phyloP scores from a whole-genome alignment of 2,113 vertebrate species.

The Poecile atricapillus region DNA sequence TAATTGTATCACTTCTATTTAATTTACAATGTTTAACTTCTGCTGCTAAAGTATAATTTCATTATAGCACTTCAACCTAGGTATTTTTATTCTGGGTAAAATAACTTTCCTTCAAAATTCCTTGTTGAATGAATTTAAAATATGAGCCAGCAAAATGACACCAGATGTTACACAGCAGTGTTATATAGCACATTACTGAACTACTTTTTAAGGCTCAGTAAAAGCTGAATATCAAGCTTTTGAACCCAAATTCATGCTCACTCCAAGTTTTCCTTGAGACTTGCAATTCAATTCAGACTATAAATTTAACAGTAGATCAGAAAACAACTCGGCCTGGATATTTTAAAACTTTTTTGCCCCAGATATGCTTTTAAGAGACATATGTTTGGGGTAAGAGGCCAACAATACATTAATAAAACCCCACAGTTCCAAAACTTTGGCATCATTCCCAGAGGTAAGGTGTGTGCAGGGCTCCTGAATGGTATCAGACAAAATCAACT shows the following conservation, averaged over 20 bases:
- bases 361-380: not conserved
- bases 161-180: not conserved
- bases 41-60: not conserved
- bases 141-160: not conserved
- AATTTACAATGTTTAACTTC: not conserved
- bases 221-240: not conserved
- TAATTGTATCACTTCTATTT: not conserved
- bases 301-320: not conserved
- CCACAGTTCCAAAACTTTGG: not conserved
- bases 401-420: not conserved
- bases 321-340: not conserved
- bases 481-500: not conserved
- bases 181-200: not conserved
- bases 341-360: not conserved
- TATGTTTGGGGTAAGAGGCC: not conserved
- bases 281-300: not conserved
- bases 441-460: not conserved
- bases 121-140: not conserved
- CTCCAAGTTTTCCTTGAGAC: not conserved
- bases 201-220: not conserved
- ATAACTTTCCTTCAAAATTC: not conserved
- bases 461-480: not conserved
- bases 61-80: not conserved
- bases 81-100: not conserved
- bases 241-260: not conserved